Percentiles rank a stretch among this genome's conserved stretches.
These are phyloP conservation scores for Phalacrocorax brasilianus DNA, from an alignment of 2,113 vertebrate genomes.

Conservation along the genomic window DNA sequence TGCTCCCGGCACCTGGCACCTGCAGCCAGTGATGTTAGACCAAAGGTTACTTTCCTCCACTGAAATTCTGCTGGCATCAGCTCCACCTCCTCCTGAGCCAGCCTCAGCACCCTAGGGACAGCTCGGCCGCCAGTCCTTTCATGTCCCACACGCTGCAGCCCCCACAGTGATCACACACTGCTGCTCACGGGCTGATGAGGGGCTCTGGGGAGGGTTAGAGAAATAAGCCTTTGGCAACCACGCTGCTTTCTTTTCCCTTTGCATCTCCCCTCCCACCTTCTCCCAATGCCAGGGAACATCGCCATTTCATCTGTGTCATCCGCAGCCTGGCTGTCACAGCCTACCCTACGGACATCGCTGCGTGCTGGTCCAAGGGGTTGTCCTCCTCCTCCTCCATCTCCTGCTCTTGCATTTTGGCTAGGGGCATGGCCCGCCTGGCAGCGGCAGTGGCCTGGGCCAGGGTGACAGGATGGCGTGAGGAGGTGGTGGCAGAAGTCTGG, in stretches of 20 bases:
- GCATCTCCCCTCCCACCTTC: neutral
- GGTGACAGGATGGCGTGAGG: neutral
- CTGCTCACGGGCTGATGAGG: neutral
- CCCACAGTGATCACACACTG: neutral
- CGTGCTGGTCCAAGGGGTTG: rapidly evolving
- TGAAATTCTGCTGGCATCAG: neutral
- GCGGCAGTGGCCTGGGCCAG: neutral
- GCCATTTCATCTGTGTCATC: neutral
- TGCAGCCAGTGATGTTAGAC: neutral
- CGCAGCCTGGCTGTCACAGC: neutral
- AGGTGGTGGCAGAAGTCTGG: neutral
- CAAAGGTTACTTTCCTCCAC: neutral
- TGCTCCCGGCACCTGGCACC: neutral
- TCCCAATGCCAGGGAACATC: neutral
- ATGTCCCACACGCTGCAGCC: neutral
- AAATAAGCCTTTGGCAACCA: neutral
- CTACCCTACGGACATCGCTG: neutral
- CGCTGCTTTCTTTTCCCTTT: neutral
- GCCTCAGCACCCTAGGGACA: neutral
- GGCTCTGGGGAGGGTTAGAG: neutral
- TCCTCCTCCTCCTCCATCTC: neutral
- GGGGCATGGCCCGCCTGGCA: neutral
- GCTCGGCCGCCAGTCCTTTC: neutral
- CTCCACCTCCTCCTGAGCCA: neutral
- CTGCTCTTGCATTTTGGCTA: neutral